Evolutionary conservation across 2,888 invertebrate genomes (phyloP).

Genomic region (Physocephala rufipes): DNA sequence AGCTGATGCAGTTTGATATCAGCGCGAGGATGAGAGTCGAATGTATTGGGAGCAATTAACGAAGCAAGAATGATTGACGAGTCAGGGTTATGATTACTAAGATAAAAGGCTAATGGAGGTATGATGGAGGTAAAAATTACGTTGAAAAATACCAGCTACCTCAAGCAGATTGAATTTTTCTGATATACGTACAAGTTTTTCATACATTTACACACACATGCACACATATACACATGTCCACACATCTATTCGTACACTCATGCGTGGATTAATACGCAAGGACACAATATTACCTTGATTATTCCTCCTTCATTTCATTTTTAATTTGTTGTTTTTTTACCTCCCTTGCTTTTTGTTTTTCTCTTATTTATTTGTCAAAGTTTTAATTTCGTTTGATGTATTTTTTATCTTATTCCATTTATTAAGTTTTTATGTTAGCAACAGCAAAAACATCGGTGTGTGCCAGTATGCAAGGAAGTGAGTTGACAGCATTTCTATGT

Average conservation of each 20-base stretch:
- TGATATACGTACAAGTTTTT: conserved; percentile 4
- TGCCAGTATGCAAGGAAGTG: conserved; percentile 27
- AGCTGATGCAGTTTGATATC: not conserved
- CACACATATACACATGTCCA: no score
- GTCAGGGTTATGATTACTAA: no score
- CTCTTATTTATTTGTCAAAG: conserved; percentile 29
- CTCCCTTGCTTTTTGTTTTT: not conserved
- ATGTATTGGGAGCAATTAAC: not conserved
- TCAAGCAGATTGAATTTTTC: conserved; percentile 6
- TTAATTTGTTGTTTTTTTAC: not conserved
- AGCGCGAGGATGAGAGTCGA: not conserved
- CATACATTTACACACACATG: not conserved
- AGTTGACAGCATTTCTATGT: conserved; percentile 30
- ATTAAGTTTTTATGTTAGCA: conserved; percentile 1
- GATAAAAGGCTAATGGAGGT: not conserved
- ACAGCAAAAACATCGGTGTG: conserved; percentile 2
- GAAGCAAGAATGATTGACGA: no score
- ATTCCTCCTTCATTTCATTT: not conserved
- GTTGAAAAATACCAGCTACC: conserved; percentile 18
- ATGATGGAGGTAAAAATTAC: conserved; percentile 1
- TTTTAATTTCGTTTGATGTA: conserved; percentile 32
- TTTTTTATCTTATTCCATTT: conserved; percentile 18
- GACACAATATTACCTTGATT: not conserved
- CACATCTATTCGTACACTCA: no score
- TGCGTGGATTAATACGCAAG: no score